These are phyloP conservation scores for Podocnemis expansa DNA, from an alignment of 2,113 vertebrate genomes.

Conservation along the genomic window DNA sequence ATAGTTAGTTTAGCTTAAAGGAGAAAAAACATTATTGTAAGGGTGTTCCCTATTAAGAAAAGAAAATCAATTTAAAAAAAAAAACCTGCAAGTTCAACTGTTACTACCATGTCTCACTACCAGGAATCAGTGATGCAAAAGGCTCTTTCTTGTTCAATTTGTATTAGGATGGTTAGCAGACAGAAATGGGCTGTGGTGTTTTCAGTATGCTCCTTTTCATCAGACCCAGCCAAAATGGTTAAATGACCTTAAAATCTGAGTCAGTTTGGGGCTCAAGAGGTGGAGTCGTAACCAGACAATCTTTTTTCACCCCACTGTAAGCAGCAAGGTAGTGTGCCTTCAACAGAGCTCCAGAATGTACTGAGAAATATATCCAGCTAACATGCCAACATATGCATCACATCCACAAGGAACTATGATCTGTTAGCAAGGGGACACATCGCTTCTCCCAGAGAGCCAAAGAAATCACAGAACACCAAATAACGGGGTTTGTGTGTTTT, in stretches of 20 bases:
- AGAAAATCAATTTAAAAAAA: neutral
- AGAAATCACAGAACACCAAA: too few relatives aligned
- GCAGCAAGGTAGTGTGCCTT: rapidly evolving
- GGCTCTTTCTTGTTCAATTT: neutral
- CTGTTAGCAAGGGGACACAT: neutral
- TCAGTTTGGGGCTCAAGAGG: neutral
- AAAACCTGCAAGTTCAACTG: neutral
- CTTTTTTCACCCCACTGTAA: neutral
- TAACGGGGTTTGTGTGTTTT: too few relatives aligned
- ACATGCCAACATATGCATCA: neutral
- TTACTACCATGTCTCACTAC: neutral
- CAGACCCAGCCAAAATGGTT: neutral
- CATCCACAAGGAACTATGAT: neutral
- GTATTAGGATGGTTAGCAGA: neutral
- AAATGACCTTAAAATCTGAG: neutral
- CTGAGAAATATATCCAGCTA: neutral
- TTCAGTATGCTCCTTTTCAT: constrained; percentile 15
- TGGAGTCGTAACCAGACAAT: neutral
- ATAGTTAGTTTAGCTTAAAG: neutral
- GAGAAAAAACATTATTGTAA: neutral
- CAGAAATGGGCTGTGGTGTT: neutral
- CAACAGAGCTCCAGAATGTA: neutral
- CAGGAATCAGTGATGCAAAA: neutral
- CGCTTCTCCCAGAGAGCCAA: too few relatives aligned
- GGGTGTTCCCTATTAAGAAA: neutral